phyloP scores from a whole-genome alignment of 2,888 invertebrate species.

The Microctonus hyperodae region DNA sequence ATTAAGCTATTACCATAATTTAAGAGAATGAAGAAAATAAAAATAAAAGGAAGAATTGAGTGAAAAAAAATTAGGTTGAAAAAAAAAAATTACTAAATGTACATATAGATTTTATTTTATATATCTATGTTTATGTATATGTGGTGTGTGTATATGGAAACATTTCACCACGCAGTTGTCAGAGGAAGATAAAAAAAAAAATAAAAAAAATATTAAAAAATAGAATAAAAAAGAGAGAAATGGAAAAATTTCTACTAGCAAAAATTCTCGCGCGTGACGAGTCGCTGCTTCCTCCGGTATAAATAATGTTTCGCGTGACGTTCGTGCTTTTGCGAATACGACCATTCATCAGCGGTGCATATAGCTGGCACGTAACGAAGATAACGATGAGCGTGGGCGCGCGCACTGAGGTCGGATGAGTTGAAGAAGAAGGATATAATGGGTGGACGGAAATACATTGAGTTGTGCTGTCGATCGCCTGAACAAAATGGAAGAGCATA shows the following conservation, averaged over 20 bases:
- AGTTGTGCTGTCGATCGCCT: background rate
- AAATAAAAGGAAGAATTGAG: background rate
- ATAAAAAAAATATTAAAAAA: background rate
- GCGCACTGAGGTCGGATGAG: background rate
- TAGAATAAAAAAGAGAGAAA: background rate
- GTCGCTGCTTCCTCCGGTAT: slow-evolving; percentile 33
- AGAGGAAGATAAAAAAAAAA: background rate
- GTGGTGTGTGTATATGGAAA: background rate
- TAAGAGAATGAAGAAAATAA: background rate
- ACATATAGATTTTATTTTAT: no score
- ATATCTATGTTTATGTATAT: background rate
- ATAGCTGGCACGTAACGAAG: slow-evolving; percentile 39
- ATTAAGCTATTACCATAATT: slow-evolving; percentile 13
- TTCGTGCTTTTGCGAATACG: slow-evolving; percentile 48
- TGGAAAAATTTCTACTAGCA: slow-evolving; percentile 9
- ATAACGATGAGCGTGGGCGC: slow-evolving; percentile 43
- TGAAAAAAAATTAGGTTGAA: background rate
- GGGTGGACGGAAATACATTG: background rate
- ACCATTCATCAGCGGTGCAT: slow-evolving; percentile 49
- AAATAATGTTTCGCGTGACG: slow-evolving; percentile 55
- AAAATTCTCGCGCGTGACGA: slow-evolving; percentile 26
- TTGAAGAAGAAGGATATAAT: background rate
- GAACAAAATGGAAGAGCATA: background rate
- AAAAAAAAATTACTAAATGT: slow-evolving; percentile 1
- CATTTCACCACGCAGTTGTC: background rate